phyloP scores from a whole-genome alignment of 2,797 vertebrate species.

The Muscicapa comitata region DNA sequence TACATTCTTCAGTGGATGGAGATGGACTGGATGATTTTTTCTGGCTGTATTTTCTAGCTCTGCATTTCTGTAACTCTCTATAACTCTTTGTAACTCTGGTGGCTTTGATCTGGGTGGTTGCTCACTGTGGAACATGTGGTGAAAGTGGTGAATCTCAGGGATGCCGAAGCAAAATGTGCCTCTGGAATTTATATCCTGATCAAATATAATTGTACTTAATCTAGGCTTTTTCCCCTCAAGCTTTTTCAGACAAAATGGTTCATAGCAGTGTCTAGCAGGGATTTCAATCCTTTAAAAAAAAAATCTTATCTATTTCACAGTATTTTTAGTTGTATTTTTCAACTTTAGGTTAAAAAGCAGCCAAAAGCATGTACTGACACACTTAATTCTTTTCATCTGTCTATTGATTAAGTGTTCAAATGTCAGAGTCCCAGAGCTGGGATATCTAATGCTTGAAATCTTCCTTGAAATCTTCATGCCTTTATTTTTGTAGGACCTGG shows the following conservation, averaged over 20 bases:
- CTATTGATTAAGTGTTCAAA: not conserved
- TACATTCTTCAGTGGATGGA: not conserved
- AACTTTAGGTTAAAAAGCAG: not conserved
- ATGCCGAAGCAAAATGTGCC: not conserved
- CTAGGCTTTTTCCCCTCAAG: not conserved
- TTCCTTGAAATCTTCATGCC: not conserved
- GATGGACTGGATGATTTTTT: not conserved
- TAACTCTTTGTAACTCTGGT: not conserved
- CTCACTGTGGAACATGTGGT: not conserved
- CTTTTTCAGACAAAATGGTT: not conserved
- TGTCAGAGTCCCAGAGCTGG: not conserved
- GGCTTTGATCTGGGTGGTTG: not conserved
- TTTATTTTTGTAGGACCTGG: constrained; percentile 80
- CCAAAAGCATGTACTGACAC: not conserved
- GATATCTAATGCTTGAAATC: not conserved
- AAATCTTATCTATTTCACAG: not conserved
- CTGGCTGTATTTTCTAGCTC: not conserved
- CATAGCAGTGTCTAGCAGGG: not conserved
- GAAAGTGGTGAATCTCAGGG: not conserved
- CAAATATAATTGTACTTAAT: not conserved
- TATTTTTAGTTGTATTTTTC: not conserved
- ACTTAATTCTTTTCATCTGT: not conserved
- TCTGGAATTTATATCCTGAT: not conserved
- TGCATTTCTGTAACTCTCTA: not conserved
- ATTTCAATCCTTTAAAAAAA: not conserved